These are phyloP conservation scores for Thalassarche chlororhynchos DNA, from an alignment of 2,113 vertebrate genomes.

Conservation along the genomic window DNA sequence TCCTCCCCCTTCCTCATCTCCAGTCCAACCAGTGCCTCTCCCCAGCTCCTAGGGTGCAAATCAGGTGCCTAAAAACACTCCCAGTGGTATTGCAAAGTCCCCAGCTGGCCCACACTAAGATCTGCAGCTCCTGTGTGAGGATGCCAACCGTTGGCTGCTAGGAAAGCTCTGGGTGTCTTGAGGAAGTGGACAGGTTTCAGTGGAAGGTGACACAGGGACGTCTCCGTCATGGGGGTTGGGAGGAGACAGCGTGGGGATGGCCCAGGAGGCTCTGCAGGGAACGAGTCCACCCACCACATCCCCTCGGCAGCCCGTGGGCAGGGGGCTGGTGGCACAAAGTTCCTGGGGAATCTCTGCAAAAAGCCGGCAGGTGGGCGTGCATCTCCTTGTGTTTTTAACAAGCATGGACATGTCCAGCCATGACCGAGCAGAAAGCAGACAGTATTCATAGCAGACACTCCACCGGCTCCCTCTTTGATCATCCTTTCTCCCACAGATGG, in stretches of 20 bases:
- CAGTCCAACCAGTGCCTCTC: not conserved
- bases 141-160: not conserved
- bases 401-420: not conserved
- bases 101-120: not conserved
- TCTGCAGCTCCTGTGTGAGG: not conserved
- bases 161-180: not conserved
- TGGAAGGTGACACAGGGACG: not conserved
- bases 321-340: not conserved
- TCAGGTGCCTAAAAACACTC: not conserved
- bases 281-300: not conserved
- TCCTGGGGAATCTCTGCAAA: not conserved
- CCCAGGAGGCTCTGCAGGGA: not conserved
- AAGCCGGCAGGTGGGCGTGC: not conserved
- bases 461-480: not conserved
- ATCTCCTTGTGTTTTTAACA: not conserved
- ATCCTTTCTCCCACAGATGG: slow-evolving; percentile 69
- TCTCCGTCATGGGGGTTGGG: accelerated
- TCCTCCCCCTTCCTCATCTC: not conserved
- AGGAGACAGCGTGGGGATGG: not conserved
- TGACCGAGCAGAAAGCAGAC: not conserved
- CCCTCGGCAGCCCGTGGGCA: not conserved
- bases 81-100: not conserved
- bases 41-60: not conserved
- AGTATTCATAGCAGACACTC: not conserved
- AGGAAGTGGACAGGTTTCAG: not conserved